Conservation (phyloP, 2,888 invertebrate genomes). For the Eristalis intricaria region DNA sequence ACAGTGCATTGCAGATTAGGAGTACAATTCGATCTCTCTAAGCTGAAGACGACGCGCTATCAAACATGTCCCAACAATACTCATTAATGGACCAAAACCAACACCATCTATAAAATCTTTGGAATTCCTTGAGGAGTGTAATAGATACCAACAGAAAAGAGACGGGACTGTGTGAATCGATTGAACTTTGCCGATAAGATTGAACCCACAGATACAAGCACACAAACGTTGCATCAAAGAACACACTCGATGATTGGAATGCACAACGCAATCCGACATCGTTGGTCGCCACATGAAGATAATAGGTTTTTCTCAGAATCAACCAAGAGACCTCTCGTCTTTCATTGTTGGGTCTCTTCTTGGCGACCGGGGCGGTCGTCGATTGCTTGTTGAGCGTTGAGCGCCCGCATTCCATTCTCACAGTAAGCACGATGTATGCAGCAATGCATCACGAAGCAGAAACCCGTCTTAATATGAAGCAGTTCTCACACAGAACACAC, state of each 20-base stretch:
- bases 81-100: conserved; percentile 61
- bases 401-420: conserved; percentile 72
- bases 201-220: conserved; percentile 1
- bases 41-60: neutral
- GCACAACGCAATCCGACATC: conserved; percentile 34
- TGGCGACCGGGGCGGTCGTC: conserved; percentile 53
- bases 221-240: neutral
- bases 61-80: conserved; percentile 10
- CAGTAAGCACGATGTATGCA: conserved; percentile 56
- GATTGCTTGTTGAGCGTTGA: conserved; percentile 57
- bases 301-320: conserved; percentile 67
- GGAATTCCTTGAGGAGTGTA: conserved; percentile 55
- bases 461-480: conserved; percentile 44
- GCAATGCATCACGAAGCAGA: conserved; percentile 34
- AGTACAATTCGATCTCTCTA: conserved; percentile 43
- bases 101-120: conserved; percentile 1
- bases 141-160: conserved; percentile 24
- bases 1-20: conserved; percentile 48
- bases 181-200: conserved; percentile 69
- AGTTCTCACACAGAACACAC: neutral
- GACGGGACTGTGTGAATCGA: conserved; percentile 49
- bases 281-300: conserved; percentile 31
- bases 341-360: conserved; percentile 67
- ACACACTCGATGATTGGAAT: conserved; percentile 15
- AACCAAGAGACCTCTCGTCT: conserved; percentile 57